A percentile compares a stretch with the other conserved stretches of the same genome.
phyloP scores from a whole-genome alignment of 2,113 vertebrate species.

The Sturnus vulgaris region DNA sequence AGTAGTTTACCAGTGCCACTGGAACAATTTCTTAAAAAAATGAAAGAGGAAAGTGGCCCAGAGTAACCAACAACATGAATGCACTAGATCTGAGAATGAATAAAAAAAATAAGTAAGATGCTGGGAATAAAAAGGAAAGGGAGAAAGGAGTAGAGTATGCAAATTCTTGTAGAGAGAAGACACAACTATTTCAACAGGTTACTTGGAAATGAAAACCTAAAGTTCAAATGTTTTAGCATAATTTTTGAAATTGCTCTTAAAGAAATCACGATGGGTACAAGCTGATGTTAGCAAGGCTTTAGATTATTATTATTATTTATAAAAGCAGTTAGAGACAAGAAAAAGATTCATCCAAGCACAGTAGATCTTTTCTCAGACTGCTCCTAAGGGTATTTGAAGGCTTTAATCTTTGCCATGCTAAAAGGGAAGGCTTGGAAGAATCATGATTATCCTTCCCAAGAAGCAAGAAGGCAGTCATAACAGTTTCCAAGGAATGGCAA shows the following conservation, averaged over 20 bases:
- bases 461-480: background rate
- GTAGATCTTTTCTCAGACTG: background rate
- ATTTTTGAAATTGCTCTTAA: background rate
- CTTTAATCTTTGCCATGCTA: background rate
- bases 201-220: background rate
- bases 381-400: background rate
- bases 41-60: background rate
- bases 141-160: background rate
- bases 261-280: background rate
- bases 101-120: background rate
- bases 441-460: background rate
- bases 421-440: background rate
- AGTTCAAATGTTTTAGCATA: background rate
- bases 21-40: background rate
- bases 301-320: background rate
- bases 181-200: background rate
- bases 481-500: background rate
- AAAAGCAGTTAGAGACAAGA: background rate
- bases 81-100: background rate
- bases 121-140: background rate
- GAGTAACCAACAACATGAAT: background rate
- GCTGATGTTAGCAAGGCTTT: background rate
- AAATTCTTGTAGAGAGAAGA: background rate
- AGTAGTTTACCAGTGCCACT: background rate
- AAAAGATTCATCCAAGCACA: background rate